These are phyloP conservation scores for Lasius platythorax DNA, from an alignment of 2,888 invertebrate genomes.

Conservation along the genomic window DNA sequence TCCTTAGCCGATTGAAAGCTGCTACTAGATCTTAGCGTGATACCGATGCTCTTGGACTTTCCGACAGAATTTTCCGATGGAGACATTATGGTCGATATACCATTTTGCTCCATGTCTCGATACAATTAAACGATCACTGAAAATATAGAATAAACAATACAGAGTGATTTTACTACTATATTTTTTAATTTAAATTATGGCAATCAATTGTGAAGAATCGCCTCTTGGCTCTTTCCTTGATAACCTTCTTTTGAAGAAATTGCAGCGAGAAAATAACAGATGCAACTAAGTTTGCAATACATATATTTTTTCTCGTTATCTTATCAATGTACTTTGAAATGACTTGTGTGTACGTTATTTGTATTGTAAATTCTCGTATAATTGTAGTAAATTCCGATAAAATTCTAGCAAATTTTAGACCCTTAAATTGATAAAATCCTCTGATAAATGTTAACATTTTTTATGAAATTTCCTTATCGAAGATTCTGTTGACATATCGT, in stretches of 20 bases:
- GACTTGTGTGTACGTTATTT: neutral
- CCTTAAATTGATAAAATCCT: neutral
- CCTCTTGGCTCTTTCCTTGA: neutral
- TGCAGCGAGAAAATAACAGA: neutral
- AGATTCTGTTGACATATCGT: neutral
- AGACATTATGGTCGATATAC: slow-evolving; percentile 78
- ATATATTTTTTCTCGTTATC: neutral
- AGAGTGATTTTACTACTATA: neutral
- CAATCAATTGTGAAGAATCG: neutral
- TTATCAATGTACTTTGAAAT: slow-evolving; percentile 14
- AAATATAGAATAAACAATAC: slow-evolving; percentile 2
- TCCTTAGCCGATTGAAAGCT: slow-evolving; percentile 75
- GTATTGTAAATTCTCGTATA: neutral
- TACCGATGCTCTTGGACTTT: slow-evolving; percentile 75
- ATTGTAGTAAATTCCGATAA: neutral
- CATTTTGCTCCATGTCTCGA: slow-evolving; percentile 78
- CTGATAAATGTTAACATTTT: neutral
- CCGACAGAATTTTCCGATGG: slow-evolving; percentile 72
- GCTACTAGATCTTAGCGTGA: slow-evolving; percentile 70
- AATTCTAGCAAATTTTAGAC: neutral
- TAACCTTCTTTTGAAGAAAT: neutral
- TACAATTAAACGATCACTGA: slow-evolving; percentile 27
- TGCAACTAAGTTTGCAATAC: neutral
- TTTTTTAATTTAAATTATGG: neutral
- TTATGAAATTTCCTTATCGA: neutral